A percentile compares a stretch with the other conserved stretches of the same genome.
phyloP scores from a whole-genome alignment of 2,888 invertebrate species.

The Caradrina kadenii region DNA sequence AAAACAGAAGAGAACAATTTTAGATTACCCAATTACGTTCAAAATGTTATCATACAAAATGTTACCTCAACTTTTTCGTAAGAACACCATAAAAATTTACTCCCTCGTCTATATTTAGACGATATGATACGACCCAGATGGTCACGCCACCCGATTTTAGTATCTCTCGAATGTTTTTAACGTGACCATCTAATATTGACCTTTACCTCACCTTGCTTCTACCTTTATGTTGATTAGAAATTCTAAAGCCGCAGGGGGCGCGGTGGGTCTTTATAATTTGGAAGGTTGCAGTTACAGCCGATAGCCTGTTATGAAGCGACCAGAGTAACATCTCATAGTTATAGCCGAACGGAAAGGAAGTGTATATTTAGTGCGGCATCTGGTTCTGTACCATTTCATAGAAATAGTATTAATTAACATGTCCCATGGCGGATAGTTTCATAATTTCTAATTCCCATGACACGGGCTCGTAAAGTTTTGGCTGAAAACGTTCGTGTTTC shows the following conservation, averaged over 20 bases:
- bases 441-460: slow-evolving; percentile 81
- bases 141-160: slow-evolving; percentile 88
- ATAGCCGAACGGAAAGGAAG: slow-evolving; percentile 88
- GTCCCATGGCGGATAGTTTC: slow-evolving; percentile 82
- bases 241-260: slow-evolving; percentile 70
- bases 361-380: slow-evolving; percentile 89
- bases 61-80: slow-evolving; percentile 77
- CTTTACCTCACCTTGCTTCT: slow-evolving; percentile 75
- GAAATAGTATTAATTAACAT: slow-evolving; percentile 87
- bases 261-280: slow-evolving; percentile 73
- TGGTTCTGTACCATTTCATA: slow-evolving; percentile 85
- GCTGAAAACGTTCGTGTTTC: slow-evolving; percentile 67
- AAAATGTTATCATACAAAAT: slow-evolving; percentile 63
- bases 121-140: slow-evolving; percentile 88
- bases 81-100: slow-evolving; percentile 84
- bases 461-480: slow-evolving; percentile 75
- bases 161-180: slow-evolving; percentile 86
- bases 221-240: slow-evolving; percentile 71
- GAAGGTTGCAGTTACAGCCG: slow-evolving; percentile 81
- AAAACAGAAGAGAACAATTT: slow-evolving; percentile 59
- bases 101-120: slow-evolving; percentile 86
- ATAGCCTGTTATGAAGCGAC: slow-evolving; percentile 86
- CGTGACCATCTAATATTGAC: slow-evolving; percentile 77
- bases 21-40: slow-evolving; percentile 58
- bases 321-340: slow-evolving; percentile 88